Conservation (phyloP, 2,113 vertebrate genomes). For the Pterophyllum scalare region DNA sequence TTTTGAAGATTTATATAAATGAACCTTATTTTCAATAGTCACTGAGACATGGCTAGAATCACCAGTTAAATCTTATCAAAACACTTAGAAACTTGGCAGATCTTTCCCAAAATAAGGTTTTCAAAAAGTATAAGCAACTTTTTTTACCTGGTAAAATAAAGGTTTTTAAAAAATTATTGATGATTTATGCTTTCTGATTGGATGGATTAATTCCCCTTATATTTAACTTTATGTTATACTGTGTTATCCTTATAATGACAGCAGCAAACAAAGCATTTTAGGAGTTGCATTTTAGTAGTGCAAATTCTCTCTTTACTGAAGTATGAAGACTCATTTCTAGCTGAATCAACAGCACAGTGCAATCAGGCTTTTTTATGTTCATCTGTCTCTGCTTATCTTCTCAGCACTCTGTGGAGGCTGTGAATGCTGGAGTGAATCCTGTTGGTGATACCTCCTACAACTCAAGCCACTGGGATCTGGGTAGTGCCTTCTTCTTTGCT, state of each 20-base stretch:
- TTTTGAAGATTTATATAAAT: no score
- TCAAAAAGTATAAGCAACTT: no score
- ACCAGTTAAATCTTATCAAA: no score
- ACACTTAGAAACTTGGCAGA: no score
- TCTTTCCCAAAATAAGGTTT: no score
- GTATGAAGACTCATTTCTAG: background rate
- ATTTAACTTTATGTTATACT: background rate
- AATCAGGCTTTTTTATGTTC: background rate
- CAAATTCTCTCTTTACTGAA: background rate
- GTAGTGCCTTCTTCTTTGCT: constrained; percentile 98
- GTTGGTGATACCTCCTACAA: constrained; percentile 90
- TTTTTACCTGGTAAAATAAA: no score
- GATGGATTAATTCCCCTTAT: background rate
- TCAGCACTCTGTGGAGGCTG: constrained; percentile 92
- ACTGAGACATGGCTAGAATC: no score
- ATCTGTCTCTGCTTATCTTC: constrained; percentile 55
- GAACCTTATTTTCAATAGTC: no score
- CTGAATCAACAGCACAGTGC: background rate
- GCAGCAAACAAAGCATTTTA: no score
- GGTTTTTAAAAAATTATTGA: no score
- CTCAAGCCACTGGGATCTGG: constrained; percentile 96
- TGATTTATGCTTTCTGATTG: no score
- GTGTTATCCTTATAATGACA: no score
- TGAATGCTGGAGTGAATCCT: constrained; percentile 93
- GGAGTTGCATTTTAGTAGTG: background rate